Evolutionary conservation across 1,140 invertebrate genomes (phyloP), one percentile per base, ranked within the genome.

Genomic region (Meloidogyne chitwoodi): DNA sequence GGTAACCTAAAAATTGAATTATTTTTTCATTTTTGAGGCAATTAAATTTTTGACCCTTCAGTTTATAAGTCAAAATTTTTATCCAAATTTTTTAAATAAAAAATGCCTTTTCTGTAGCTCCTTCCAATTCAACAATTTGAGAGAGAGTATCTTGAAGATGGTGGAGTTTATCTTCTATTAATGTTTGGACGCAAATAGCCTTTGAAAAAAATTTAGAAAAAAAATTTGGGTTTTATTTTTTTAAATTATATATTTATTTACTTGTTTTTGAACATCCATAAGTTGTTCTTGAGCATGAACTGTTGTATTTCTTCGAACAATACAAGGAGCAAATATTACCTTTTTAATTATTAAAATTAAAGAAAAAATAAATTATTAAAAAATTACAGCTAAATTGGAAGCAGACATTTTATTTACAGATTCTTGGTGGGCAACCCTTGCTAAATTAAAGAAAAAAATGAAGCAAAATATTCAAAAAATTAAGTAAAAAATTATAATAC

Each of bases 381-480:
- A 89, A 96, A 97, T 93, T 80, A 96, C 95, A 22, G 95, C 93
- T 70, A 98, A 88, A 61, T 93, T 93, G 82, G 93, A 93, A 0
- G 93, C 90, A 79, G 92, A 93, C 95, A 98, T 98, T 75, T 93
- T 91, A 88, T 96, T 97, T 74, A 92, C 92, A 41, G 93, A 90
- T 88, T 96, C 94, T 82, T 93, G 91, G 22, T 92, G 88, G 0
- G 93, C 93, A 1, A 96, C 93, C 79, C 91, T 91, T 12, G 83
- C 31, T 87, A 79, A 38, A 81, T 12, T 24, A 4, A 16, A 27
- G n/a, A 80, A 79, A 12, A 22, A 12, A 24, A 14, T 27, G 10
- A 29, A 31, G 12, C 11, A 26, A 68, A 3, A 11, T 12, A 10
- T 71, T 61, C 14, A 41, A 56, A 34, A 26, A 26, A 22, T n/a